Conservation (phyloP, 2,888 invertebrate species). For the Caenorhabditis parvicauda region DNA sequence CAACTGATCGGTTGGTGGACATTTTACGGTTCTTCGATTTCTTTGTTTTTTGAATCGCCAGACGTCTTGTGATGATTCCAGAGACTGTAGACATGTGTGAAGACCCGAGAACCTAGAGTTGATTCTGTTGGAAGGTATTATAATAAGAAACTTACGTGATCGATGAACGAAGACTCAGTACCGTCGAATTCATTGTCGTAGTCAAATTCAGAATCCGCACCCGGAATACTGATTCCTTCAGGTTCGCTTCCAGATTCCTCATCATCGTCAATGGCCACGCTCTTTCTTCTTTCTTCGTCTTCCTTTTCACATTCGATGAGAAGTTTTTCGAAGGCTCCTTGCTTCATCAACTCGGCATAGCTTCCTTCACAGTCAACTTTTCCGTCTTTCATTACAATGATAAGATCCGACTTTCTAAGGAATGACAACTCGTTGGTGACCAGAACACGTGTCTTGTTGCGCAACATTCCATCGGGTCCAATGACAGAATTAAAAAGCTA, state of each 20-base stretch:
- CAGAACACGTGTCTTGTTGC: slow-evolving; percentile 77
- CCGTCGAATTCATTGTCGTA: slow-evolving; percentile 46
- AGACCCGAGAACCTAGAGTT: slow-evolving; percentile 49
- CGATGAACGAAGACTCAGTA: slow-evolving; percentile 36
- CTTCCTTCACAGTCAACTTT: slow-evolving; percentile 51
- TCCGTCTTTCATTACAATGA: slow-evolving; percentile 77
- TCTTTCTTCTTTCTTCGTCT: slow-evolving; percentile 28
- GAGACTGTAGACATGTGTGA: slow-evolving; percentile 60
- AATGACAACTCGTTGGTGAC: slow-evolving; percentile 94
- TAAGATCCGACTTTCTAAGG: slow-evolving; percentile 84
- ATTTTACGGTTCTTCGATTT: slow-evolving; percentile 31
- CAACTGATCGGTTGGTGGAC: slow-evolving; percentile 21
- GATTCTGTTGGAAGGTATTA: not conserved
- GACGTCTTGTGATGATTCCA: slow-evolving; percentile 44
- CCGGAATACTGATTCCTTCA: not conserved
- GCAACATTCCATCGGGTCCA: slow-evolving; percentile 60
- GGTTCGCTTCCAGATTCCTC: slow-evolving; percentile 34
- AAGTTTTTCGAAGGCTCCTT: slow-evolving; percentile 52
- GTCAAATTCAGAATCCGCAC: slow-evolving; percentile 45
- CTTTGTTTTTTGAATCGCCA: slow-evolving; percentile 25
- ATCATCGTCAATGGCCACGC: slow-evolving; percentile 26
- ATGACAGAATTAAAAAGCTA: slow-evolving; percentile 54
- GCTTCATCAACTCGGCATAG: slow-evolving; percentile 53
- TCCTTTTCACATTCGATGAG: slow-evolving; percentile 55
- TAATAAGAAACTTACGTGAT: slow-evolving; percentile 20